Evolutionary conservation across 2,113 vertebrate species (phyloP), one percentile per base, ranked within the genome.

Genomic region (Formicarius rufipectus): DNA sequence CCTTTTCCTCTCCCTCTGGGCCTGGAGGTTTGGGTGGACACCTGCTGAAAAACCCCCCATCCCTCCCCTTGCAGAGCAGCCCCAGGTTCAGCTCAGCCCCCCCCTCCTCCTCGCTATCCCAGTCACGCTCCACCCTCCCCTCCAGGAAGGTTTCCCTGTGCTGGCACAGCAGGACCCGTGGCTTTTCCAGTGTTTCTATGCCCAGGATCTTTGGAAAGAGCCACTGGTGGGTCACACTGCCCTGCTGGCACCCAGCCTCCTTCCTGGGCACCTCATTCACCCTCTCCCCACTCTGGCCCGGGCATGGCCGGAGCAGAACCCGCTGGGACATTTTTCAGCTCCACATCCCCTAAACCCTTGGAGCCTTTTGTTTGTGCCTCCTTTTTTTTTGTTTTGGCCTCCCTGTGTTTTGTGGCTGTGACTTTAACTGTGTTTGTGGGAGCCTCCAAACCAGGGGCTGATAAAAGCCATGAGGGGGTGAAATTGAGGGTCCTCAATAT

Each of bases 261-360:
- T 96, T 95, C 95, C 96, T 96, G 95, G 75, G 78, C 79, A 76
- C 71, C 78, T 39, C 95, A 95, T 87, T 95, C 90, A 89, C 56
- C 81, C 27, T 2, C 84, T 94, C 60, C 31, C 77, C 50, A 50
- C 0, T 13, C n/a, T 4, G 3, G 49, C 9, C 14, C 33, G 89
- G 75, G 78, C 17, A 10, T 0, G 7, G 49, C 53, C 13, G 14
- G 69, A 49, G 91, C 71, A 92, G 8, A 85, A 89, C 10, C 84
- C 7, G 39, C 62, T 1, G 71, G 66, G 47, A 95, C 93, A 91
- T 95, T 95, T 96, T 91, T 97, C n/a, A 0, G 63, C 87, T 75
- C 74, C 40, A 89, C 82, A 87, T 95, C 94, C 91, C 69, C 93
- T 87, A 91, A n/a, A 85, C 27, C 91, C 94, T 93, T 92, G 93